Conservation (phyloP, 2,888 invertebrate genomes). For the Notodonta ziczac region DNA sequence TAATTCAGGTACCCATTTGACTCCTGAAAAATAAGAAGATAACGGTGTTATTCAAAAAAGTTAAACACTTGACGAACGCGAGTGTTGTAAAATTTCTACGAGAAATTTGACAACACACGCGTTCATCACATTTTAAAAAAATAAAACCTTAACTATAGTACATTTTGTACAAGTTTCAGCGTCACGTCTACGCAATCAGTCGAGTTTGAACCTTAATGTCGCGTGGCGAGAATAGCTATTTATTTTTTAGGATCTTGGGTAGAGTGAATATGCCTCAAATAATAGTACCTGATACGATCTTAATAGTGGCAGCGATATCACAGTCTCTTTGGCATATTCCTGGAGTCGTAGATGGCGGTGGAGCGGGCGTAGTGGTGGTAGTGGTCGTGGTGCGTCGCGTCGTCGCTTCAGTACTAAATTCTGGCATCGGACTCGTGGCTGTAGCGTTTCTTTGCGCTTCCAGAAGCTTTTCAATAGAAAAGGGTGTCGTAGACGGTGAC, state of each 20-base stretch:
- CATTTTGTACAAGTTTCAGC: neutral
- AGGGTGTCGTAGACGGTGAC: conserved; percentile 93
- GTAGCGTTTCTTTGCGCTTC: conserved; percentile 87
- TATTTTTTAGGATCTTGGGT: too few species aligned
- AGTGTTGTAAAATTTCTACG: too few species aligned
- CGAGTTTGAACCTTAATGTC: too few species aligned
- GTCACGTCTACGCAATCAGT: too few species aligned
- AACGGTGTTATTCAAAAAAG: too few species aligned
- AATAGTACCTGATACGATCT: conserved; percentile 88
- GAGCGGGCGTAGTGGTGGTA: conserved; percentile 88
- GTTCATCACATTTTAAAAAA: too few species aligned
- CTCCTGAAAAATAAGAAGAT: conserved; percentile 67
- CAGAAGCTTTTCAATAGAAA: conserved; percentile 92
- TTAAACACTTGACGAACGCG: too few species aligned
- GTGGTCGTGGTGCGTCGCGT: conserved; percentile 82
- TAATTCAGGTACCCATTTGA: conserved; percentile 93
- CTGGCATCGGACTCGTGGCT: conserved; percentile 80
- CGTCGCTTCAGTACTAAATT: conserved; percentile 75
- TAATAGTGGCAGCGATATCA: conserved; percentile 93
- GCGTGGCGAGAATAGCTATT: too few species aligned
- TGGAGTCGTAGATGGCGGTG: conserved; percentile 91
- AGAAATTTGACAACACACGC: too few species aligned
- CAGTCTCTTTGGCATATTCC: conserved; percentile 91
- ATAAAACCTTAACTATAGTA: too few species aligned
- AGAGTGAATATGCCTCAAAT: too few species aligned